phyloP scores from a whole-genome alignment of 2,797 vertebrate genomes.

The Chaetodon trifasciatus region DNA sequence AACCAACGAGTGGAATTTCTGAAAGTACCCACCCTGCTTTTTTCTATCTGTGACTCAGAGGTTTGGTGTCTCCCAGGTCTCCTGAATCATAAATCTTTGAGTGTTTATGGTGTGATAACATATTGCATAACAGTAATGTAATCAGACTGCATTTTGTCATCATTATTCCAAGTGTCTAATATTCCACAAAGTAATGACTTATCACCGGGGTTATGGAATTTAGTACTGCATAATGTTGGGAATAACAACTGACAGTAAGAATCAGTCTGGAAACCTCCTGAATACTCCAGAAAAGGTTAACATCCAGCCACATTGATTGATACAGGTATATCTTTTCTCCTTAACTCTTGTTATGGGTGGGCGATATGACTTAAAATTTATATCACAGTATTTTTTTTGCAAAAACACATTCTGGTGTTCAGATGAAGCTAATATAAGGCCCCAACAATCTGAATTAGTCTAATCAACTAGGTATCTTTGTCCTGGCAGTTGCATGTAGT shows the following conservation, averaged over 20 bases:
- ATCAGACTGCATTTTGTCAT: constrained; percentile 20
- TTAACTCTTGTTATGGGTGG: too few relatives aligned
- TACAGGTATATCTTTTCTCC: too few relatives aligned
- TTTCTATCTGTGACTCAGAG: constrained; percentile 41
- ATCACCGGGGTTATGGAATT: constrained; percentile 2
- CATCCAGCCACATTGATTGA: neutral
- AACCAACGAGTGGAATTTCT: constrained; percentile 64
- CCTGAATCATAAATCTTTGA: constrained; percentile 38
- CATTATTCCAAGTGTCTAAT: constrained; percentile 17
- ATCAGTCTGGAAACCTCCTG: neutral
- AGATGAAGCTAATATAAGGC: too few relatives aligned
- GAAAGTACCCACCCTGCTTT: constrained; percentile 44
- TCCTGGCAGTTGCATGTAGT: neutral
- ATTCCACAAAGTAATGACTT: constrained; percentile 3
- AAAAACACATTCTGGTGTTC: too few relatives aligned
- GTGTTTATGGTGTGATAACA: constrained; percentile 41
- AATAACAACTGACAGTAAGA: neutral
- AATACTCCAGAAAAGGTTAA: neutral
- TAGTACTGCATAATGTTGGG: constrained; percentile 9
- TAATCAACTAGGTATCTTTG: neutral
- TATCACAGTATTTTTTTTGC: too few relatives aligned
- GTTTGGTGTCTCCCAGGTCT: constrained; percentile 28
- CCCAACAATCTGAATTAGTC: too few relatives aligned
- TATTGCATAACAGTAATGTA: constrained; percentile 34
- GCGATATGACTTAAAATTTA: too few relatives aligned